Percentiles rank a stretch among this genome's conserved stretches.
phyloP scores from a whole-genome alignment of 2,888 invertebrate species.

The Synanthedon vespiformis region DNA sequence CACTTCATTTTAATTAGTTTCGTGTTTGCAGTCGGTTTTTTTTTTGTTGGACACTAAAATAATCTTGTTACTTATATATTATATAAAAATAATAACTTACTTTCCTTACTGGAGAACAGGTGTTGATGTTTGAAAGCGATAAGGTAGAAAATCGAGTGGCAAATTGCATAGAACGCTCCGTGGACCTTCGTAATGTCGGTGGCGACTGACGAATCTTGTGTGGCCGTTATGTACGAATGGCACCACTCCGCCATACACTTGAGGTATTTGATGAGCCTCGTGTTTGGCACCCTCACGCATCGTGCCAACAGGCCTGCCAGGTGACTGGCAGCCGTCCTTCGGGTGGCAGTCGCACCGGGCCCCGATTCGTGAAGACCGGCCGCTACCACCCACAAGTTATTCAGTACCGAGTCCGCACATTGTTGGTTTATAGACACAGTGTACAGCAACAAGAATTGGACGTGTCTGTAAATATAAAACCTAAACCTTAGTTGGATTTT shows the following conservation, averaged over 20 bases:
- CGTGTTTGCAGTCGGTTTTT: too few relatives aligned
- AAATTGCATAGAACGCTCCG: slow-evolving; percentile 90
- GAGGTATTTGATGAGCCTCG: slow-evolving; percentile 55
- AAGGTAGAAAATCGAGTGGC: slow-evolving; percentile 93
- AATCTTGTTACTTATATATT: too few relatives aligned
- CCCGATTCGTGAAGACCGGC: slow-evolving; percentile 47
- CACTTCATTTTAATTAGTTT: too few relatives aligned
- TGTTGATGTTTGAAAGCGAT: slow-evolving; percentile 91
- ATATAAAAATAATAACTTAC: slow-evolving; percentile 58
- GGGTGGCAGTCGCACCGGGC: slow-evolving; percentile 43
- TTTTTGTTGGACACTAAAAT: too few relatives aligned
- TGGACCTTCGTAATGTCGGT: slow-evolving; percentile 73
- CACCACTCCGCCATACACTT: slow-evolving; percentile 85
- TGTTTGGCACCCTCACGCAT: slow-evolving; percentile 49
- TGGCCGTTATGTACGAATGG: slow-evolving; percentile 80
- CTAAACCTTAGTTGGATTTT: too few relatives aligned
- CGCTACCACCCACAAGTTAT: slow-evolving; percentile 48
- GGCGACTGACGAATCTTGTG: slow-evolving; percentile 63
- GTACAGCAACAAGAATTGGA: slow-evolving; percentile 61
- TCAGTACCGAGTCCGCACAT: slow-evolving; percentile 48
- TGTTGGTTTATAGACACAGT: slow-evolving; percentile 60
- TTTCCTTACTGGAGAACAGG: slow-evolving; percentile 80
- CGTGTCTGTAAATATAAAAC: slow-evolving; percentile 37
- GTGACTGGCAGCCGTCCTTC: slow-evolving; percentile 53
- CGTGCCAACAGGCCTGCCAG: slow-evolving; percentile 55